Evolutionary conservation across 2,797 vertebrate species (phyloP).

Genomic region (Dallia pectoralis): DNA sequence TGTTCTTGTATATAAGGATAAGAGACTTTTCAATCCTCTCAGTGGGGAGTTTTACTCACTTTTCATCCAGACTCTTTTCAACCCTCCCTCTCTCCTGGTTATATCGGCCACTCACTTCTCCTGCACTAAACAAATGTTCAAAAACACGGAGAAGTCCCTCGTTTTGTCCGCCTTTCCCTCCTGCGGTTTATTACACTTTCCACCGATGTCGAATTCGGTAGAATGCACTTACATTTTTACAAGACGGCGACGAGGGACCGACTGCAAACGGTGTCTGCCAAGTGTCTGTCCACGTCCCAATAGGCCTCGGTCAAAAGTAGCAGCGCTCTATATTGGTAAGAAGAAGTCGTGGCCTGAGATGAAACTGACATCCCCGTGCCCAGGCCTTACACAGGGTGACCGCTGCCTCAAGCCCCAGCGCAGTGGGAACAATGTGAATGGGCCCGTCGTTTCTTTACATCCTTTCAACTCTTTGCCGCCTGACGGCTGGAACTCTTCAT

Average conservation of each 20-base stretch:
- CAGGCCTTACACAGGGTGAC: slow-evolving; percentile 76
- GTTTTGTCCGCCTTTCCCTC: slow-evolving; percentile 73
- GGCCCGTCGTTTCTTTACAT: slow-evolving; percentile 80
- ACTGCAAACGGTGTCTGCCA: slow-evolving; percentile 14
- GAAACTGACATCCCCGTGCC: slow-evolving; percentile 83
- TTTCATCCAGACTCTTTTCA: slow-evolving; percentile 41
- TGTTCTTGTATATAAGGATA: slow-evolving; percentile 60
- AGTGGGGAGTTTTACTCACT: slow-evolving; percentile 59
- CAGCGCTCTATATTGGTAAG: background rate
- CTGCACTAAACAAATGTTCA: background rate
- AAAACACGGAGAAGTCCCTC: slow-evolving; percentile 23
- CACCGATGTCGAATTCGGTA: no score
- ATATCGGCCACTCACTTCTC: slow-evolving; percentile 28
- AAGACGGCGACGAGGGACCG: slow-evolving; percentile 75
- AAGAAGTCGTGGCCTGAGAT: slow-evolving; percentile 64
- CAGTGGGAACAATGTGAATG: slow-evolving; percentile 84
- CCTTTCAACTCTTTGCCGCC: slow-evolving; percentile 76
- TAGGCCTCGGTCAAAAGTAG: slow-evolving; percentile 40
- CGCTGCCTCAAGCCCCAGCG: slow-evolving; percentile 66
- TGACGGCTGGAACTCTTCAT: slow-evolving; percentile 89
- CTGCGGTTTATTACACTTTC: no score
- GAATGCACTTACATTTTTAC: no score
- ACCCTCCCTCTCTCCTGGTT: slow-evolving; percentile 24
- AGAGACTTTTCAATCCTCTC: slow-evolving; percentile 65
- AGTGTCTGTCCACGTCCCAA: background rate